A percentile compares a stretch with the other conserved stretches of the same genome.
Evolutionary conservation across 1,140 invertebrate genomes (phyloP).

Genomic region (Lasioglossum albipes): DNA sequence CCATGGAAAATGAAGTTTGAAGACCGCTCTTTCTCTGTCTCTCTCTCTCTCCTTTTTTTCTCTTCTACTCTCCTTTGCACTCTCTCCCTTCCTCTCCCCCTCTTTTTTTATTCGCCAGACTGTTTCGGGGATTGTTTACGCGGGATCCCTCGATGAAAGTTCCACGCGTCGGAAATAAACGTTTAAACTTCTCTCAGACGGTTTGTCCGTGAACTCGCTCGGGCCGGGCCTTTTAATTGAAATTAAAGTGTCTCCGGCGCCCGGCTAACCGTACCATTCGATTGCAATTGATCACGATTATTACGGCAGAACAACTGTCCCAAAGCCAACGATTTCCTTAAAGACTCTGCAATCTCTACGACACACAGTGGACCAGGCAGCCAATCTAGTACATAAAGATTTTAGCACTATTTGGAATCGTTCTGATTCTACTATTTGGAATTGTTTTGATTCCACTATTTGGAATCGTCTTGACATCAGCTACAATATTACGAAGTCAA

Average conservation of each 20-base stretch:
- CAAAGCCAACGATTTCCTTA: no score
- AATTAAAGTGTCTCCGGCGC: slow-evolving; percentile 17
- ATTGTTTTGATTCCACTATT: no score
- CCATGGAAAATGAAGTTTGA: slow-evolving; percentile 43
- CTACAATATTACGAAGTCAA: no score
- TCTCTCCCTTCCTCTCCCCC: not conserved
- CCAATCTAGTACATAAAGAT: no score
- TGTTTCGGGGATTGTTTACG: slow-evolving; percentile 43
- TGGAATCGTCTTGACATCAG: no score
- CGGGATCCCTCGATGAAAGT: slow-evolving; percentile 16
- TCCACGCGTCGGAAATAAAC: slow-evolving; percentile 36
- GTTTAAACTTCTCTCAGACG: slow-evolving; percentile 29
- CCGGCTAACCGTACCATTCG: not conserved
- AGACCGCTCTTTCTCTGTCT: not conserved
- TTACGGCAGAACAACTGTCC: no score
- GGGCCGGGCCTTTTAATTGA: slow-evolving; percentile 8
- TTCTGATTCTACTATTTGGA: no score
- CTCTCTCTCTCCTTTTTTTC: not conserved
- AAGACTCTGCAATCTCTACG: no score
- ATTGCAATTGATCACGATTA: slow-evolving; percentile 1
- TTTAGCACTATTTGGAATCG: no score
- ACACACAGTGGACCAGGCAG: no score
- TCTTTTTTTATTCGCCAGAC: not conserved
- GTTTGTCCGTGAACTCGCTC: not conserved
- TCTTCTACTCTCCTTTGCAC: not conserved